Conservation (phyloP, 1,140 invertebrate genomes). For the Berghia stephanieae region DNA sequence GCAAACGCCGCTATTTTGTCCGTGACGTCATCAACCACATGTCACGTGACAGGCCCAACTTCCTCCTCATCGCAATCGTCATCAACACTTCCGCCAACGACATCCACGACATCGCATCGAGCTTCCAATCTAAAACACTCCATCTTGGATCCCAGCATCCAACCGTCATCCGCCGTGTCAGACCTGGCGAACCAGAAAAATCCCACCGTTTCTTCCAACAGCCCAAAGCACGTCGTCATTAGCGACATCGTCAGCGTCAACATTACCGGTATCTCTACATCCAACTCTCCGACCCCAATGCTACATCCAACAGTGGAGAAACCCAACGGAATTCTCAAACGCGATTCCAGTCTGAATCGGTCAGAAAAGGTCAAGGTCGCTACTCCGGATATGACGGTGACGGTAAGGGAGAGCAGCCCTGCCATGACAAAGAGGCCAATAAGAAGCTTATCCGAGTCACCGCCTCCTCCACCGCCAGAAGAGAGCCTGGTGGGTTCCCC, state of each 20-base stretch:
- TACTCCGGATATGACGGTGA: neutral
- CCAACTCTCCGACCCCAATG: conserved; percentile 20
- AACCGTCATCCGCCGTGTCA: conserved; percentile 37
- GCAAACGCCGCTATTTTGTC: too few relatives aligned
- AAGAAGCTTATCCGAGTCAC: too few relatives aligned
- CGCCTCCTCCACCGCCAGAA: conserved; percentile 13
- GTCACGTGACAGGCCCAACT: neutral
- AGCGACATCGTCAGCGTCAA: conserved; percentile 36
- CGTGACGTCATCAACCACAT: too few relatives aligned
- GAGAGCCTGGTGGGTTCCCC: neutral
- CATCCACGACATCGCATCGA: conserved; percentile 25
- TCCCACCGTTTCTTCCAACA: too few relatives aligned
- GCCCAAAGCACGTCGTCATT: conserved; percentile 38
- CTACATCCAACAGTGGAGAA: conserved; percentile 27
- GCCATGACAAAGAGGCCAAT: neutral
- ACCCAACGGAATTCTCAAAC: conserved; percentile 38
- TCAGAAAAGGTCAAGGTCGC: too few relatives aligned
- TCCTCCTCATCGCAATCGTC: neutral
- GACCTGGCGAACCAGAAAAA: conserved; percentile 35
- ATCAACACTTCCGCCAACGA: conserved; percentile 12
- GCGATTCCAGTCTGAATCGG: conserved; percentile 20
- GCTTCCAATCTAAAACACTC: too few relatives aligned
- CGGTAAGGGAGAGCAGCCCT: neutral
- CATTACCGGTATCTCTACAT: conserved; percentile 25
- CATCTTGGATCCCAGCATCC: neutral